These are phyloP conservation scores for Heliconius nattereri DNA, from an alignment of 1,140 invertebrate genomes.

Conservation along the genomic window DNA sequence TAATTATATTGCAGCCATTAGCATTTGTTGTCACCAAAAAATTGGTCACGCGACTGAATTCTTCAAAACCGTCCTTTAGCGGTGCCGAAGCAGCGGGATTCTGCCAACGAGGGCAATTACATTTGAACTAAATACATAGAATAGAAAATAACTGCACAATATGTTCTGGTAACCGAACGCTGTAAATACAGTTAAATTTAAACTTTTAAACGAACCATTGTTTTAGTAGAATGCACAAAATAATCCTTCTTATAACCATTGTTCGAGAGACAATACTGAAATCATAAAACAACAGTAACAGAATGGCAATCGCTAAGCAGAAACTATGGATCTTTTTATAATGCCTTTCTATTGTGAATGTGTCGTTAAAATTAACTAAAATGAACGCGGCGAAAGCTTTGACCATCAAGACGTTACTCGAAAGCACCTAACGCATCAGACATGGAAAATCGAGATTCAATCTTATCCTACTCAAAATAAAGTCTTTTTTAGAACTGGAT, in stretches of 20 bases:
- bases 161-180: not conserved
- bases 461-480: not conserved
- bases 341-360: conserved; percentile 58
- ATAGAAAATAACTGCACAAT: conserved; percentile 21
- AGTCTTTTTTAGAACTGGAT: not conserved
- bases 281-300: conserved; percentile 69
- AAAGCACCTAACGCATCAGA: not conserved
- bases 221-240: conserved; percentile 50
- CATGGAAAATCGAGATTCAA: not conserved
- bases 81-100: conserved; percentile 62
- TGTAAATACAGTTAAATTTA: conserved; percentile 46
- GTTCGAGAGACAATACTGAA: not conserved
- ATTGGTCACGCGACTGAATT: conserved; percentile 35
- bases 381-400: conserved; percentile 70
- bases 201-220: conserved; percentile 52
- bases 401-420: conserved; percentile 34
- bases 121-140: conserved; percentile 12
- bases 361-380: conserved; percentile 77
- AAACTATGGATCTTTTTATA: conserved; percentile 65
- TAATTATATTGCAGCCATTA: conserved; percentile 4
- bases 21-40: conserved; percentile 25
- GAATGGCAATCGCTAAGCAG: conserved; percentile 49
- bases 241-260: conserved; percentile 40
- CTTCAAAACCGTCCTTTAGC: conserved; percentile 41
- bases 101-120: not conserved